phyloP scores from a whole-genome alignment of 1,140 invertebrate genomes.

The Aphis craccivora region DNA sequence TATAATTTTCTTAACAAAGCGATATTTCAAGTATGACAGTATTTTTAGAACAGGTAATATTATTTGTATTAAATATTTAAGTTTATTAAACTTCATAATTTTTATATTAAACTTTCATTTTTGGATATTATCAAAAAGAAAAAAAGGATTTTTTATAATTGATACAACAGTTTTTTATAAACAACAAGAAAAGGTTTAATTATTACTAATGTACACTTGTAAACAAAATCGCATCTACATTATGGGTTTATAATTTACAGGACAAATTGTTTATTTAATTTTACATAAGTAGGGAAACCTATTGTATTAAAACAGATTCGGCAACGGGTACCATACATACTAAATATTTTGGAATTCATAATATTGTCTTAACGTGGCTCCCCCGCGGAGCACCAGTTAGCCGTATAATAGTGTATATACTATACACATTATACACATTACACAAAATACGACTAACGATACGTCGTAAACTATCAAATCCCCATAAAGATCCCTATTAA shows the following conservation, averaged over 20 bases:
- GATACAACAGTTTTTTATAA: not conserved
- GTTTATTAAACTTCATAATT: not conserved
- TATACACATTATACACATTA: no score
- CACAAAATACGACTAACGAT: conserved; percentile 16
- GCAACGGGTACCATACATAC: not conserved
- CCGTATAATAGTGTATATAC: not conserved
- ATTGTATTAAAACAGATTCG: not conserved
- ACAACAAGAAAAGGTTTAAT: not conserved
- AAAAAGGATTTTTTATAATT: not conserved
- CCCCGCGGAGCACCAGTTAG: conserved; percentile 11
- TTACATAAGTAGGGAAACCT: not conserved
- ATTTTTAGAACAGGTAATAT: not conserved
- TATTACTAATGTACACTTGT: not conserved
- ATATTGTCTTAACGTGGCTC: conserved; percentile 39
- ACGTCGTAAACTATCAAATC: conserved; percentile 45
- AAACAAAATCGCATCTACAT: not conserved
- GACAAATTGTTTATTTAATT: conserved; percentile 11
- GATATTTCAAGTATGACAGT: not conserved
- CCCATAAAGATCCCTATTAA: conserved; percentile 54
- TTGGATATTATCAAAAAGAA: not conserved
- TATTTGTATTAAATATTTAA: no score
- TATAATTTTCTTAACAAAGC: not conserved
- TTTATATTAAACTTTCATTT: not conserved
- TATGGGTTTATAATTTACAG: not conserved
- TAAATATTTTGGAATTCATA: conserved; percentile 26